Percentiles rank a stretch among this genome's conserved stretches.
Evolutionary conservation across 2,113 vertebrate species (phyloP).

Genomic region (Gambusia affinis): DNA sequence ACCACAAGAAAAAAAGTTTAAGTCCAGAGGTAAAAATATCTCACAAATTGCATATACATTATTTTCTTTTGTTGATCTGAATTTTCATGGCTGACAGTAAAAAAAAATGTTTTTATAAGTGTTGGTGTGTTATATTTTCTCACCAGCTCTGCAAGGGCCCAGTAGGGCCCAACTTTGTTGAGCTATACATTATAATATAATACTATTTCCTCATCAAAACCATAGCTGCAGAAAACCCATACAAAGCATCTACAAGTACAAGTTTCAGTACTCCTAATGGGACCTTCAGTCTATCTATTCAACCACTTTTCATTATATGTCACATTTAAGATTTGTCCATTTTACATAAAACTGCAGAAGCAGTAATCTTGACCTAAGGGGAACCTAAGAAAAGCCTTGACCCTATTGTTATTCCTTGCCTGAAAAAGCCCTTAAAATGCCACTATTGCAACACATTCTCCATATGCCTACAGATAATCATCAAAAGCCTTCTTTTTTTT

Average conservation of each 20-base stretch:
- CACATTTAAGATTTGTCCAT: neutral
- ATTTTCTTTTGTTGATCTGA: too few species aligned
- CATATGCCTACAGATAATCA: slow-evolving; percentile 75
- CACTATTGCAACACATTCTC: slow-evolving; percentile 58
- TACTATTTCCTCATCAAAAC: too few species aligned
- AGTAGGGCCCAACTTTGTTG: too few species aligned
- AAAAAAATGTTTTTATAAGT: too few species aligned
- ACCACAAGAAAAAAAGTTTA: too few species aligned
- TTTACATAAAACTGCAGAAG: slow-evolving; percentile 17
- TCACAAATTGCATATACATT: too few species aligned
- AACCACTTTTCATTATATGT: neutral
- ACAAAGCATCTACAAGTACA: neutral
- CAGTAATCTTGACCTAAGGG: slow-evolving; percentile 18
- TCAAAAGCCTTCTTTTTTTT: slow-evolving; percentile 74
- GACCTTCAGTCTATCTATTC: neutral
- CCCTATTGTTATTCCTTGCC: slow-evolving; percentile 46
- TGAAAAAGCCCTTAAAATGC: slow-evolving; percentile 58
- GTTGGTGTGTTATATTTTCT: too few species aligned
- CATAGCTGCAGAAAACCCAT: neutral
- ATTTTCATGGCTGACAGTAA: too few species aligned
- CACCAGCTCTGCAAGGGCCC: too few species aligned
- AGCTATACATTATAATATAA: too few species aligned
- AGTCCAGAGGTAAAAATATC: too few species aligned
- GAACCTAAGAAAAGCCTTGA: slow-evolving; percentile 13
- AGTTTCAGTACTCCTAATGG: neutral